phyloP scores from a whole-genome alignment of 1,140 invertebrate genomes.

The Oedothorax gibbosus region DNA sequence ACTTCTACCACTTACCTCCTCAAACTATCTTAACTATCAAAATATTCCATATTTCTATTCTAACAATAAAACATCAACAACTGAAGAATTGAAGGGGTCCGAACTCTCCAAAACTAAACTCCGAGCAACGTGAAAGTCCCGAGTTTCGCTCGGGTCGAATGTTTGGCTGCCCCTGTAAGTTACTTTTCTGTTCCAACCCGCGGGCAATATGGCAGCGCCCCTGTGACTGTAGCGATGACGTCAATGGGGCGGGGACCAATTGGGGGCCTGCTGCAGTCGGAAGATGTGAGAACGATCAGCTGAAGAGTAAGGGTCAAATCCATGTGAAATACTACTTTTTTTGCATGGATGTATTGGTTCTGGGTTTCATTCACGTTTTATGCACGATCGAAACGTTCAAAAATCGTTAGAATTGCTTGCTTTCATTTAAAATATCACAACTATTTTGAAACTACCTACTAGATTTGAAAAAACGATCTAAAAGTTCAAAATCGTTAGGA shows the following conservation, averaged over 20 bases:
- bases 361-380: not conserved
- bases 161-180: slow-evolving; percentile 34
- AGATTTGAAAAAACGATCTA: too few species aligned
- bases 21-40: too few species aligned
- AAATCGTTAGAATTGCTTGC: too few species aligned
- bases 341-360: not conserved
- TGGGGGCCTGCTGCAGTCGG: slow-evolving; percentile 30
- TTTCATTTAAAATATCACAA: too few species aligned
- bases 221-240: slow-evolving; percentile 52
- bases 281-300: slow-evolving; percentile 32
- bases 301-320: slow-evolving; percentile 58
- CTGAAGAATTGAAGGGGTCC: too few species aligned
- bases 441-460: too few species aligned
- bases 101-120: too few species aligned
- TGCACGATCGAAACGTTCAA: too few species aligned
- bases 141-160: slow-evolving; percentile 13
- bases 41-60: too few species aligned
- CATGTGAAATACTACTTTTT: not conserved
- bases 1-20: too few species aligned
- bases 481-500: too few species aligned
- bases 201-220: slow-evolving; percentile 45
- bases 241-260: slow-evolving; percentile 52
- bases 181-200: slow-evolving; percentile 27
- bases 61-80: too few species aligned
- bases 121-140: slow-evolving; percentile 25